phyloP scores from a whole-genome alignment of 2,888 invertebrate genomes.

The Elegia similella region DNA sequence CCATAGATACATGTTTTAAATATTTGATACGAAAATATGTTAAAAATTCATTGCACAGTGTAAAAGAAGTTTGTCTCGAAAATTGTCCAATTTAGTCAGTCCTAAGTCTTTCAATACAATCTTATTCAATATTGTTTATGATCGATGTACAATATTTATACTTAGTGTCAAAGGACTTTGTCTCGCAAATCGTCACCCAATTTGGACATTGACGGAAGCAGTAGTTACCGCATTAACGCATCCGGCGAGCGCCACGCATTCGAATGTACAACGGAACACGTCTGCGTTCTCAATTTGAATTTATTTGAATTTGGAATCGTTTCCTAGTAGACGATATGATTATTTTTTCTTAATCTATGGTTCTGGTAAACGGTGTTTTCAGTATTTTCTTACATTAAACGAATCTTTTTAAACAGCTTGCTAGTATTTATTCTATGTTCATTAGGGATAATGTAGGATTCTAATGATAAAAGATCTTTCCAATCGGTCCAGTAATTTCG shows the following conservation, averaged over 20 bases:
- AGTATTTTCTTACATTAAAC: background rate
- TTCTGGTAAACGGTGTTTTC: background rate
- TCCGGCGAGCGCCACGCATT: constrained; percentile 63
- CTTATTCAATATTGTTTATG: too few species aligned
- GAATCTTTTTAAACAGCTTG: too few species aligned
- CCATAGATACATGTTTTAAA: too few species aligned
- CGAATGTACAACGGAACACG: constrained; percentile 55
- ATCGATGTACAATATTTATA: background rate
- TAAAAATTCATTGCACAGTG: too few species aligned
- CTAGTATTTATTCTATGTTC: too few species aligned
- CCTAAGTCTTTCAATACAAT: too few species aligned
- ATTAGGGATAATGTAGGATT: too few species aligned
- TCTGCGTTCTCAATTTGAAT: constrained; percentile 56
- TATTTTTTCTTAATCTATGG: background rate
- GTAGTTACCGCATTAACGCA: constrained; percentile 64
- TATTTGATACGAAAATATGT: too few species aligned
- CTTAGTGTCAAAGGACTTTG: constrained; percentile 9
- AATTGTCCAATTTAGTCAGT: too few species aligned
- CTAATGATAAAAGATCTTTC: too few species aligned
- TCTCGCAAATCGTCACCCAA: constrained; percentile 30
- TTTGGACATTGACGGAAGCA: constrained; percentile 53
- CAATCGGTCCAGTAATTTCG: too few species aligned
- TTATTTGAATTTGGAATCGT: constrained; percentile 42
- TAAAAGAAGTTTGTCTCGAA: too few species aligned
- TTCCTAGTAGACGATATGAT: constrained; percentile 28